phyloP scores from a whole-genome alignment of 1,140 invertebrate genomes.

The Idris sp. region DNA sequence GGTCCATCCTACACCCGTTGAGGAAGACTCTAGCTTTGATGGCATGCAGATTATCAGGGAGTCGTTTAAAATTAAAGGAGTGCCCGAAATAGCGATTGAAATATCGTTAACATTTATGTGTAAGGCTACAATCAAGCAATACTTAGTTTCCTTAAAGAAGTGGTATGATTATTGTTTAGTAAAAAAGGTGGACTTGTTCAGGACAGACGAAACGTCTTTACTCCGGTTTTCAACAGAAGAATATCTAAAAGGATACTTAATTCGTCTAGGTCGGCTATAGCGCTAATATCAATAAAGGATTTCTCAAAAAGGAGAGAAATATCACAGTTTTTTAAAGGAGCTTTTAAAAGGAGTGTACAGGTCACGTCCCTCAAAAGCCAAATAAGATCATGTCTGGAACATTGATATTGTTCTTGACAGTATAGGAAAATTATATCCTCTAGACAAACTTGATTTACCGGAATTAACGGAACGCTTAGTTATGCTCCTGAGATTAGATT shows the following conservation, averaged over 20 bases:
- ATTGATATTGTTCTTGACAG: not conserved
- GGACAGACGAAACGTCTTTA: constrained; percentile 2
- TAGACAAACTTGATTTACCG: not conserved
- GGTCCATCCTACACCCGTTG: constrained; percentile 17
- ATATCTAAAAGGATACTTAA: not conserved
- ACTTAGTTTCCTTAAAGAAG: constrained; percentile 8
- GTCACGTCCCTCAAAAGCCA: not conserved
- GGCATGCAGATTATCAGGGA: constrained; percentile 12
- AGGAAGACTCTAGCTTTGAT: constrained; percentile 13
- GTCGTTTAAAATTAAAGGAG: not conserved
- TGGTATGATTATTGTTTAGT: constrained; percentile 12
- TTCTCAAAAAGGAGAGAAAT: not conserved
- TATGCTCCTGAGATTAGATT: not conserved
- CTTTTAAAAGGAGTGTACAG: not conserved
- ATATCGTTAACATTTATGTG: constrained; percentile 10
- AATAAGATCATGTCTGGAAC: not conserved
- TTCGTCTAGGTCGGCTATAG: not conserved
- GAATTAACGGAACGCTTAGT: not conserved
- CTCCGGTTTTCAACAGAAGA: constrained; percentile 3
- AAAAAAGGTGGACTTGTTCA: not conserved
- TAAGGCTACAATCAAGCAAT: constrained; percentile 18
- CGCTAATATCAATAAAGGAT: not conserved
- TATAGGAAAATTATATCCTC: not conserved
- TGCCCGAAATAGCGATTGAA: not conserved
- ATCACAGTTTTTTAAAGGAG: not conserved